These are phyloP conservation scores for Acinonyx jubatus DNA, from an alignment of 2,113 vertebrate genomes.

Conservation along the genomic window DNA sequence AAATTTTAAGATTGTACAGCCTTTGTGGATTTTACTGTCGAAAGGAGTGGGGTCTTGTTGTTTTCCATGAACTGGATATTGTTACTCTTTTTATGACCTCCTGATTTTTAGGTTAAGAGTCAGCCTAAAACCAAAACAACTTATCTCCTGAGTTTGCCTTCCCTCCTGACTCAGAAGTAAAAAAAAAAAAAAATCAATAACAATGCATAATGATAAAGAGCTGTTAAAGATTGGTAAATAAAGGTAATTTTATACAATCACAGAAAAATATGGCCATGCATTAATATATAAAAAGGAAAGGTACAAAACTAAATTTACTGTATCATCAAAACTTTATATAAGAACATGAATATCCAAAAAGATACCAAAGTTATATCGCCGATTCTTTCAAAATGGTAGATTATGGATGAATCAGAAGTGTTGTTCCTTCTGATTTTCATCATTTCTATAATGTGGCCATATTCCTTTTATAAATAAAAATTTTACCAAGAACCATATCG, in stretches of 20 bases:
- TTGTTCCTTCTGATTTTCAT: neutral
- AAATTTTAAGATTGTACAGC: neutral
- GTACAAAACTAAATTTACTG: neutral
- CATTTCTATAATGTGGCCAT: neutral
- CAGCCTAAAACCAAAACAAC: neutral
- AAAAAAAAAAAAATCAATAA: neutral
- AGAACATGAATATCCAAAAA: neutral
- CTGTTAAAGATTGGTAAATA: neutral
- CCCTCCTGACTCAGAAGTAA: neutral
- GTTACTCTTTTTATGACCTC: neutral
- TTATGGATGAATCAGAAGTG: neutral
- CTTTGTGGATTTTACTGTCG: neutral
- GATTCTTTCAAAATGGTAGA: neutral
- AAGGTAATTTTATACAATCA: neutral
- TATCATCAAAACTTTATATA: neutral
- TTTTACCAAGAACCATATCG: neutral
- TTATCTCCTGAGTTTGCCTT: neutral
- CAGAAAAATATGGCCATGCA: neutral
- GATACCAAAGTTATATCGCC: neutral
- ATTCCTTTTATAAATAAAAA: neutral
- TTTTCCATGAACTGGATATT: neutral
- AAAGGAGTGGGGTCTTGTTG: neutral
- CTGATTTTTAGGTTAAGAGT: neutral
- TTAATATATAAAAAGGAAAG: neutral
- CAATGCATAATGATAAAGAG: neutral